Base-by-base conservation (phyloP, 1,140 invertebrate genomes). In the Hirudo medicinalis region DNA sequence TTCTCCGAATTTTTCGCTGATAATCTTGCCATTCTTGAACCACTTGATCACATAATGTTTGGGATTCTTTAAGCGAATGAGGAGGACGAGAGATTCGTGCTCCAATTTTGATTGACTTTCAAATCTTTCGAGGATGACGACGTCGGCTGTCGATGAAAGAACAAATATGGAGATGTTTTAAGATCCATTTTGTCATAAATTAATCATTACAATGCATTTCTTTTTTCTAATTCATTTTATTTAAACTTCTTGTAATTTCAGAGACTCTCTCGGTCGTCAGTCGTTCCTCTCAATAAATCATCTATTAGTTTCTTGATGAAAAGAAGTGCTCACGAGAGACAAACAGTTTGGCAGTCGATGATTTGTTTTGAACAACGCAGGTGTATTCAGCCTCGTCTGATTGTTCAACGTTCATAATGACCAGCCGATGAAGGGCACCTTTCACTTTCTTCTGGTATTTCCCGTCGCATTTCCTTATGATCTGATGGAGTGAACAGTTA, bases 121-220 rank as follows among this genome's bases (percentile, higher is more conserved):
- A 8, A 98, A 86, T 84, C 95, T 95, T 84, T 97, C 96, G 80
- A 93, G 91, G 85, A 97, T 95, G 74, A 91, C 88, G 83, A 97
- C 95, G 76, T 89, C 88, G 84, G 95, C 91, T 94, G 78, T 11
- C 1, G 22, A 13, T 25, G 29, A 22, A 22, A 63, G 29, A n/a
- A 25, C 2, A 22, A 63, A 63, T 25, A 25, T 13, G 29, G 3
- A 25, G 15, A 63, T 32, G 9, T 63, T 13, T 63, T 25, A 8
- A 25, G 11, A 57, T 57, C 5, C 1, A 63, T 63, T 25, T 63
- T n/a, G 54, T 5, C 4, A 8, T 63, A 63, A 63, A 25, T 25
- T 32, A 2, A 6, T 36, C 32, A 36, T 36, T 36, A 36, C 32
- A 36, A 36, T 3, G 32, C 32, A 36, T 36, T 36, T 36, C 6